phyloP scores from a whole-genome alignment of 64 coral and sea anemone genomes.

The Acropora tenuis region DNA sequence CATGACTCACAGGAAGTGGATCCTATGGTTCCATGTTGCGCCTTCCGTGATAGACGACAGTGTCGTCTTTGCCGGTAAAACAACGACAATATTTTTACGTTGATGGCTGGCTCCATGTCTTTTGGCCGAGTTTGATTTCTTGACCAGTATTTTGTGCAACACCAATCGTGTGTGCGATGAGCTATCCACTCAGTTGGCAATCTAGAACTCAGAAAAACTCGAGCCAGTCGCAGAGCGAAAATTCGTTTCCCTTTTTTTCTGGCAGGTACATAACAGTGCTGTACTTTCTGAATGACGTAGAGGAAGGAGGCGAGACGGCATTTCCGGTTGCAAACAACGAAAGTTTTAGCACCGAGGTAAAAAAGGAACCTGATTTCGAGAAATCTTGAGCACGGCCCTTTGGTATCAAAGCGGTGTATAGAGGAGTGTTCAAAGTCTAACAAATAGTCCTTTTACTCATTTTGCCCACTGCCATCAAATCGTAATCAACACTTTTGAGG shows the following conservation, averaged over 20 bases:
- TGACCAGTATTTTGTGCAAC: too few relatives aligned
- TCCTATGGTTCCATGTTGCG: conserved; percentile 69
- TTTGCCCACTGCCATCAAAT: too few relatives aligned
- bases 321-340: conserved; percentile 74
- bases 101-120: too few relatives aligned
- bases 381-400: background rate
- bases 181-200: too few relatives aligned
- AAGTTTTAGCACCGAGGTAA: conserved; percentile 75
- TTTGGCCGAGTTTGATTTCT: too few relatives aligned
- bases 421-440: too few relatives aligned
- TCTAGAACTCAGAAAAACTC: too few relatives aligned
- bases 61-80: conserved; percentile 83
- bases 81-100: too few relatives aligned
- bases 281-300: conserved; percentile 68
- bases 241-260: background rate
- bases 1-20: conserved; percentile 88
- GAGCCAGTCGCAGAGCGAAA: too few relatives aligned
- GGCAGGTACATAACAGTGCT: conserved; percentile 64
- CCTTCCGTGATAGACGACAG: conserved; percentile 52
- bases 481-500: too few relatives aligned
- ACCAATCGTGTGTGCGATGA: too few relatives aligned
- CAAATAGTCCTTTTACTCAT: background rate
- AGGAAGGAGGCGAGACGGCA: conserved; percentile 77
- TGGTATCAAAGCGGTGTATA: background rate
- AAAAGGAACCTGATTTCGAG: background rate